Percentiles rank a stretch among this genome's conserved stretches.
These are phyloP conservation scores for Harpalus rubripes DNA, from an alignment of 2,888 invertebrate genomes.

Conservation along the genomic window DNA sequence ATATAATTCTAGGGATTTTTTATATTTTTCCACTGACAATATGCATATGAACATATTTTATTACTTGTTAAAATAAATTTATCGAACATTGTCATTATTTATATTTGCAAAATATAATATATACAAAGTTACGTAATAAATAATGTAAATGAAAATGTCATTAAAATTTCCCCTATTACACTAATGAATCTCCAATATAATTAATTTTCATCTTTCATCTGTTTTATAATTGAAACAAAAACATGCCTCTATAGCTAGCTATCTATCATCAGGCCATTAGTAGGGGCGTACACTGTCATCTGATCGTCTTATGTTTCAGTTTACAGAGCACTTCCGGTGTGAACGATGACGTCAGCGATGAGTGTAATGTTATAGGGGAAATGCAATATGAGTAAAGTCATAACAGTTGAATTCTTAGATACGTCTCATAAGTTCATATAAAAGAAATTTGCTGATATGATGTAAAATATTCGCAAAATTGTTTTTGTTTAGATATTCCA, in stretches of 20 bases:
- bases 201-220: not conserved
- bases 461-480: not conserved
- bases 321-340: constrained; percentile 1
- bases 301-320: constrained; percentile 11
- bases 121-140: too few relatives aligned
- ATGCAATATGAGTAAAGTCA: not conserved
- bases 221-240: constrained; percentile 14
- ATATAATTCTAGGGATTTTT: too few relatives aligned
- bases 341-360: constrained; percentile 7
- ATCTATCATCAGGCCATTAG: constrained; percentile 1
- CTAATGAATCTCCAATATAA: not conserved
- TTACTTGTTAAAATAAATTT: too few relatives aligned
- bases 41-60: too few relatives aligned
- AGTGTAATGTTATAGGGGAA: constrained; percentile 17
- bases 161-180: not conserved
- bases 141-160: too few relatives aligned
- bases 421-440: too few relatives aligned
- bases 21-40: too few relatives aligned
- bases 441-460: not conserved
- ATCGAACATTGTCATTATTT: too few relatives aligned
- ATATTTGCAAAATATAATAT: too few relatives aligned
- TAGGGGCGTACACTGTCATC: not conserved
- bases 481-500: not conserved
- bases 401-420: not conserved
- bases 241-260: not conserved